Evolutionary conservation across 2,797 vertebrate species (phyloP).

Genomic region (Alfaro cultratus): DNA sequence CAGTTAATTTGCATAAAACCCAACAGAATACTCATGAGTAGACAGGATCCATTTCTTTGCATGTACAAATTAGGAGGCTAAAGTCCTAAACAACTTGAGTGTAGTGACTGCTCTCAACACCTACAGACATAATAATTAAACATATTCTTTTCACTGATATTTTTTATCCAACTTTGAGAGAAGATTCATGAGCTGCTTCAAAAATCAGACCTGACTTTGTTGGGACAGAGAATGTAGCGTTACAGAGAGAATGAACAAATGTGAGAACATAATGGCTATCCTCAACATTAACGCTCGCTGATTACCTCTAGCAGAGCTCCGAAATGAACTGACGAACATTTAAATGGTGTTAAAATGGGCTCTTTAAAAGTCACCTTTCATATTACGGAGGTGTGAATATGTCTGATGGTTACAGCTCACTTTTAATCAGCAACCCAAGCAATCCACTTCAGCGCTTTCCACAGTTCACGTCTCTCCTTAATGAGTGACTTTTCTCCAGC

Average conservation of each 20-base stretch:
- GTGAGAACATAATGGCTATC: background rate
- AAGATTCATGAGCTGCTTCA: background rate
- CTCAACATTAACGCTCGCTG: background rate
- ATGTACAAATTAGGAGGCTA: background rate
- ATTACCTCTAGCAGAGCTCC: background rate
- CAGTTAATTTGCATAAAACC: background rate
- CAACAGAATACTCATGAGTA: background rate
- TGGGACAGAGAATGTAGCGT: no score
- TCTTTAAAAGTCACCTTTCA: conserved; percentile 11
- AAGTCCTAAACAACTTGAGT: background rate
- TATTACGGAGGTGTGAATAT: background rate
- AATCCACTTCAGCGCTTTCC: background rate
- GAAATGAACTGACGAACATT: background rate
- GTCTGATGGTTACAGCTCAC: conserved; percentile 9
- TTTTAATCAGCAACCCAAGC: conserved; percentile 17
- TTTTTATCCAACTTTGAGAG: background rate
- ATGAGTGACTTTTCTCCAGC: background rate
- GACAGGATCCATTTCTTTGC: background rate
- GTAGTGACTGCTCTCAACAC: background rate
- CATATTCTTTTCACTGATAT: background rate
- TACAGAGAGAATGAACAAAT: background rate
- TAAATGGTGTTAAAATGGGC: background rate
- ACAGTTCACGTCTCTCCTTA: background rate
- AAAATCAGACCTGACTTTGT: background rate
- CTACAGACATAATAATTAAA: background rate